A percentile compares a stretch with the other conserved stretches of the same genome.
phyloP scores from a whole-genome alignment of 2,113 vertebrate genomes.

The Sinocyclocheilus grahami region DNA sequence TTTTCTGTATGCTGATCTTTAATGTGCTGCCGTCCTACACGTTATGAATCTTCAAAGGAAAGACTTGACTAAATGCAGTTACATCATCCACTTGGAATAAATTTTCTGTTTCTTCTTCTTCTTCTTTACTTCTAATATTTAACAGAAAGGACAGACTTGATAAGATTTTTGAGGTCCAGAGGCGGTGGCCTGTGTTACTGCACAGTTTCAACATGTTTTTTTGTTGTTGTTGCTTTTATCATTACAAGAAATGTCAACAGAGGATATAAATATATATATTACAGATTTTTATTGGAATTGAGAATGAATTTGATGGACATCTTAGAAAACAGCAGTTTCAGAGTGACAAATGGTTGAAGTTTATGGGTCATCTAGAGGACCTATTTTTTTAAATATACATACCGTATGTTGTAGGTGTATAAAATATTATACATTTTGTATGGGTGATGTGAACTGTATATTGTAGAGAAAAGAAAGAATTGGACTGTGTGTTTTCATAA shows the following conservation, averaged over 20 bases:
- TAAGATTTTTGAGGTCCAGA: constrained; percentile 18
- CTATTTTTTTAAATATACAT: constrained; percentile 58
- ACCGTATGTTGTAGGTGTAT: constrained; percentile 54
- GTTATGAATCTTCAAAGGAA: constrained; percentile 63
- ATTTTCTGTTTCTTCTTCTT: constrained; percentile 14
- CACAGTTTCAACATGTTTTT: constrained; percentile 12
- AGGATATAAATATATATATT: constrained; percentile 34
- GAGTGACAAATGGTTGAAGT: constrained; percentile 52
- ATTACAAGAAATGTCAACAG: constrained; percentile 39
- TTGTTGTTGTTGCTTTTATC: constrained; percentile 20
- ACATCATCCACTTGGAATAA: constrained; percentile 64
- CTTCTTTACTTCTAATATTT: constrained; percentile 44
- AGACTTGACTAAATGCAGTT: constrained; percentile 35
- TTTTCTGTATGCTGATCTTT: constrained; percentile 56
- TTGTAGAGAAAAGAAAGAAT: constrained; percentile 20
- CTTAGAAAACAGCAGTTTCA: constrained; percentile 24
- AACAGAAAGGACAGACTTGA: constrained; percentile 36
- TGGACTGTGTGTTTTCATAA: constrained; percentile 44
- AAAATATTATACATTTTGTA: constrained; percentile 58
- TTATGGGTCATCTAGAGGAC: constrained; percentile 55
- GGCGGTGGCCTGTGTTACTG: constrained; percentile 42
- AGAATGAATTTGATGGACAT: constrained; percentile 49
- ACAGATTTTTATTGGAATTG: constrained; percentile 47
- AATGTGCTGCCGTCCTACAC: constrained; percentile 61
- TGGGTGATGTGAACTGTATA: constrained; percentile 50